Conservation (phyloP, 2,113 vertebrate genomes). For the Mustelus asterias region DNA sequence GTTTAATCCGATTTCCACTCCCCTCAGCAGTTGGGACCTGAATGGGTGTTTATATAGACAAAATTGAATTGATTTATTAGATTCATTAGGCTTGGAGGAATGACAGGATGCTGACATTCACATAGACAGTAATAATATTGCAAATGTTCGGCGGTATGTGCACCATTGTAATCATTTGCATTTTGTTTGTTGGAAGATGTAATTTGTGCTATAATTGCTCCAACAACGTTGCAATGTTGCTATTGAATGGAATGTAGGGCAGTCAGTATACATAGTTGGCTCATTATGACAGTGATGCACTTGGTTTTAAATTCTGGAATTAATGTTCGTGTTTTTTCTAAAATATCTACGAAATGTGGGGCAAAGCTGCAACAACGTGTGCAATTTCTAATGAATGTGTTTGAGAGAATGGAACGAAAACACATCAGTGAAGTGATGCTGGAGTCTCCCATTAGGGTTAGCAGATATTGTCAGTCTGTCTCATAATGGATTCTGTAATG, state of each 20-base stretch:
- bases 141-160: not conserved
- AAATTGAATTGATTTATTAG: not conserved
- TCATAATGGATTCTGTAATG: not conserved
- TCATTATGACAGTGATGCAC: not conserved
- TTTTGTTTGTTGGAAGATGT: not conserved
- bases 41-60: not conserved
- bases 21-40: not conserved
- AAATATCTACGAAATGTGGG: not conserved
- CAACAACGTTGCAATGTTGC: not conserved
- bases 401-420: not conserved
- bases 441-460: not conserved
- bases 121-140: not conserved
- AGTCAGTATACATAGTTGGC: not conserved
- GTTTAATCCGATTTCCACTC: not conserved
- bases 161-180: not conserved
- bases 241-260: not conserved
- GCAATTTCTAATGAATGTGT: not conserved
- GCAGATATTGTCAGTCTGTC: not conserved
- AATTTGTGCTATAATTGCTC: not conserved
- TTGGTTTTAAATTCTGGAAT: conserved; percentile 16
- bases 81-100: not conserved
- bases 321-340: not conserved
- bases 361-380: not conserved
- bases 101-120: not conserved
- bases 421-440: not conserved